Base-by-base conservation (phyloP, 2,888 invertebrate species). In the Drosophila buzzatii region DNA sequence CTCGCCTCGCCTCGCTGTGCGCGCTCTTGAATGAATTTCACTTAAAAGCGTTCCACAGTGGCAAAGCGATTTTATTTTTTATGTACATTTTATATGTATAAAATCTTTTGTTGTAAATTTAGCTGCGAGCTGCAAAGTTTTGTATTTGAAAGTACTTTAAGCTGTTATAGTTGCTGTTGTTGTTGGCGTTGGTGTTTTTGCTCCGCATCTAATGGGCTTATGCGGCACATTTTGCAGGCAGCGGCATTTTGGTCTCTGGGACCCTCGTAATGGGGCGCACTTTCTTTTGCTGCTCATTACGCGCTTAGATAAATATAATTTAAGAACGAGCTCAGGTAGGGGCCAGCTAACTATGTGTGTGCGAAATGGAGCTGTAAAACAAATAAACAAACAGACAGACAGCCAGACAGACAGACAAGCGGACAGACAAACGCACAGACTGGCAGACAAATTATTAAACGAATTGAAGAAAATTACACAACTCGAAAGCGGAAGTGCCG, bases 231-330 rank as follows among this genome's bases (percentile, higher is more conserved):
- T 88, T 90, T 44, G 80, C 85, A 82, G 80, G 73, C 76, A 82
- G 70, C 71, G 57, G 51, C 65, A 76, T 68, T 83, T 86, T 73
- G 81, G 69, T 51, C 70, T 71, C 66, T 49, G 27, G 62, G 81
- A 71, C 82, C 70, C 67, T 73, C 39, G 70, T 81, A 70, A 79
- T 73, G 79, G 72, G 75, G 58, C 27, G 52, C 55, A 90, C 90
- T 85, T 85, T 85, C 85, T 88, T 88, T 89, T 82, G 89, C 59
- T 60, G 82, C 90, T 82, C 86, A 80, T 82, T 90, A 73, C 76
- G 86, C 74, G 74, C 59, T 63, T 70, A 79, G 59, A 71, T 71
- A 79, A 76, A 82, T 62, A 63, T 31, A 62, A 80, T 62, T 58
- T 35, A 62, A 76, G 77, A 77, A 77, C 71, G n/a, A 53, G 33